A percentile compares a stretch with the other conserved stretches of the same genome.
phyloP scores from a whole-genome alignment of 1,140 invertebrate species.

The Planococcus citri region DNA sequence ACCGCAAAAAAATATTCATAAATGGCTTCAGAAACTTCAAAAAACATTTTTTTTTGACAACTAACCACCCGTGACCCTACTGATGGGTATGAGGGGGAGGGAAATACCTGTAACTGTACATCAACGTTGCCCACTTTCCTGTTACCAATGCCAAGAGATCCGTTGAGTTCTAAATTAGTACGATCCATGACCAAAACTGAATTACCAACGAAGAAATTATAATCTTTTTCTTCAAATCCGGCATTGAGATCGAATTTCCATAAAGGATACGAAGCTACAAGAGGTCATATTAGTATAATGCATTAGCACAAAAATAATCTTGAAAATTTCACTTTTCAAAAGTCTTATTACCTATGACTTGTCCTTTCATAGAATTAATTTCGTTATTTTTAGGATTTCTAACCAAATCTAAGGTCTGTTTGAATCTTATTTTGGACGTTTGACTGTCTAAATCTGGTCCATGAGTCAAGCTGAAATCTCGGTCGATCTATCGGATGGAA shows the following conservation, averaged over 20 bases:
- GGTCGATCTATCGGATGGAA: not conserved
- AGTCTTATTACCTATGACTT: not conserved
- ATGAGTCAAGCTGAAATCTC: not conserved
- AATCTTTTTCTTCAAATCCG: not conserved
- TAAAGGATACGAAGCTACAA: not conserved
- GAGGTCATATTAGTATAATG: not conserved
- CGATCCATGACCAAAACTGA: not conserved
- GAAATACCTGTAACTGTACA: conserved; percentile 6
- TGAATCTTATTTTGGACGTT: not conserved
- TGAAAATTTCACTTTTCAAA: too few species aligned
- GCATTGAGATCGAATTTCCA: not conserved
- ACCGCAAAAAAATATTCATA: too few species aligned
- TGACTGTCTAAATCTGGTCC: not conserved
- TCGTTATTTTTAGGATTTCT: not conserved
- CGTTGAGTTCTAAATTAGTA: not conserved
- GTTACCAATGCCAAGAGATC: not conserved
- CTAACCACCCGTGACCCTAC: too few species aligned
- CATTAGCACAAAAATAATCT: too few species aligned
- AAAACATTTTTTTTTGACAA: too few species aligned
- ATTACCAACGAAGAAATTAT: not conserved
- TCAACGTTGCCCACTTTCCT: not conserved
- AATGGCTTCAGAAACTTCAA: too few species aligned
- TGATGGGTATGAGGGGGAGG: too few species aligned
- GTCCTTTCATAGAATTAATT: not conserved
- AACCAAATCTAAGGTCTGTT: not conserved